These are phyloP conservation scores for Dendrolimus pini DNA, from an alignment of 2,888 invertebrate species.

Conservation along the genomic window DNA sequence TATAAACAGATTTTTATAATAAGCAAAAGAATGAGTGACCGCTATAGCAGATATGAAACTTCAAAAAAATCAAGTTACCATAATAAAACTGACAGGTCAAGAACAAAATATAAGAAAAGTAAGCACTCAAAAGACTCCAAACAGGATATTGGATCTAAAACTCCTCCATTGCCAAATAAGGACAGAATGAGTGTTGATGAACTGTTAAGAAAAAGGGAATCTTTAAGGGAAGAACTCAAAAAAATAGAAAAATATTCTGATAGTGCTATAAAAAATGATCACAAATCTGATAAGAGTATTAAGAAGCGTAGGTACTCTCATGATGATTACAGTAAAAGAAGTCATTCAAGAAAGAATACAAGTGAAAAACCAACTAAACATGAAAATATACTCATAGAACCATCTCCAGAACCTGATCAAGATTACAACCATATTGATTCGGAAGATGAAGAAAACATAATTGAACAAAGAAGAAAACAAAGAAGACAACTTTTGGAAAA, in stretches of 20 bases:
- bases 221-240: slow-evolving; percentile 48
- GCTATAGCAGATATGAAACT: neutral
- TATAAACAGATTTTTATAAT: neutral
- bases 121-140: slow-evolving; percentile 11
- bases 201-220: slow-evolving; percentile 49
- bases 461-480: slow-evolving; percentile 90
- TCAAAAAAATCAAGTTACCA: neutral
- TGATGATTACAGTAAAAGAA: slow-evolving; percentile 16
- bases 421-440: slow-evolving; percentile 80
- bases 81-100: neutral
- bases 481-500: slow-evolving; percentile 89
- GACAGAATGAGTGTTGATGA: slow-evolving; percentile 46
- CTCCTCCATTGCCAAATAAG: slow-evolving; percentile 51
- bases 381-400: slow-evolving; percentile 16
- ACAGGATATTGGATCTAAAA: slow-evolving; percentile 39
- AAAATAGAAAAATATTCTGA: slow-evolving; percentile 33
- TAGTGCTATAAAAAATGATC: slow-evolving; percentile 18
- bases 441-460: slow-evolving; percentile 94
- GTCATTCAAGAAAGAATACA: slow-evolving; percentile 18
- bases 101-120: slow-evolving; percentile 16
- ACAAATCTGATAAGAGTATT: slow-evolving; percentile 19
- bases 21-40: neutral
- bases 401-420: slow-evolving; percentile 72
- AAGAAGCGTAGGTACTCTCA: slow-evolving; percentile 27
- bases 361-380: slow-evolving; percentile 12